Evolutionary conservation across 2,797 vertebrate species (phyloP).

Genomic region (Zalophus californianus): DNA sequence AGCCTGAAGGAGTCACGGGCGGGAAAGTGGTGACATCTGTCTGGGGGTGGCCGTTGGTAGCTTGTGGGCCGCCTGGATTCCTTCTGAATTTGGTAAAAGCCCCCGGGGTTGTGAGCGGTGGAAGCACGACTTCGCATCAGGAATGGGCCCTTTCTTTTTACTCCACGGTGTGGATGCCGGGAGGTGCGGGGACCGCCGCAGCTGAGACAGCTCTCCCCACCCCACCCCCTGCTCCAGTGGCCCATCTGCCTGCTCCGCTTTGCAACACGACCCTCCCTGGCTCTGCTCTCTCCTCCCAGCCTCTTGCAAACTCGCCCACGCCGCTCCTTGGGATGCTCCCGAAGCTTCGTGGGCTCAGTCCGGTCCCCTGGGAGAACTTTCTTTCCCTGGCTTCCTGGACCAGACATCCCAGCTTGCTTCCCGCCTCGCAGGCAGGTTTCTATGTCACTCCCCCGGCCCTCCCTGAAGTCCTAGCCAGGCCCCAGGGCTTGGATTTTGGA

Average conservation of each 20-base stretch:
- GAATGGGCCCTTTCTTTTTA: constrained; percentile 45
- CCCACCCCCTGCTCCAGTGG: neutral
- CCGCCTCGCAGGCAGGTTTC: neutral
- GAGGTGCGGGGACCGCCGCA: neutral
- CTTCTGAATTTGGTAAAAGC: constrained; percentile 80
- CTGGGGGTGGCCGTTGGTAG: constrained; percentile 85
- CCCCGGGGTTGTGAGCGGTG: constrained; percentile 62
- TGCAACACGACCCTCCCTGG: neutral
- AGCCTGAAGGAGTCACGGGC: constrained; percentile 81
- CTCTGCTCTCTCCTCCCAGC: neutral
- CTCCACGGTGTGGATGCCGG: neutral
- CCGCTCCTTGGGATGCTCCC: accelerated
- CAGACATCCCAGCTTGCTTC: accelerated
- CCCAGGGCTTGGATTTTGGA: neutral
- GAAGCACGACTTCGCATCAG: constrained; percentile 74
- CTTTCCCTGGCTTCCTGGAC: neutral
- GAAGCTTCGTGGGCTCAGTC: neutral
- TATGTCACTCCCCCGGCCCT: no score
- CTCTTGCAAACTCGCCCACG: neutral
- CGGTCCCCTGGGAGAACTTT: neutral
- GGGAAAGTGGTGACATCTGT: constrained; percentile 86
- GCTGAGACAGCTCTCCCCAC: neutral
- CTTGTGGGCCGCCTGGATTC: constrained; percentile 81
- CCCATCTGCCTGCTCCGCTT: neutral
- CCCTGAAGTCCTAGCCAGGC: neutral